Conservation (phyloP, 2,113 vertebrate species). For the Hiodon alosoides region DNA sequence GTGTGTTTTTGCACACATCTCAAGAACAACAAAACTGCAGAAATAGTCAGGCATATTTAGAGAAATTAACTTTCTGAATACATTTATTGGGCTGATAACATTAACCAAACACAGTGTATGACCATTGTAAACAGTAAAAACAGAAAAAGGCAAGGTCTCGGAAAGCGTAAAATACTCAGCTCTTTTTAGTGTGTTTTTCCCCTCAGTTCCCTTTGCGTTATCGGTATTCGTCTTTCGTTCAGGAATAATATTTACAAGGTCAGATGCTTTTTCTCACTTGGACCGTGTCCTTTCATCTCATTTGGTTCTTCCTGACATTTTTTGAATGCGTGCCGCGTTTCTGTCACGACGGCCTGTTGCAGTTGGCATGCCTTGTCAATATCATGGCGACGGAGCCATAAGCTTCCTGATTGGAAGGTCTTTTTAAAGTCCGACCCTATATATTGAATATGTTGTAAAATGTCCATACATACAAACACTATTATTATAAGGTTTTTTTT, state of each 20-base stretch:
- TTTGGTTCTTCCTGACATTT: no score
- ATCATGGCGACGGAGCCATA: no score
- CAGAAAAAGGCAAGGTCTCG: conserved; percentile 71
- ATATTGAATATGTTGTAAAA: no score
- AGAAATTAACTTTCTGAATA: conserved; percentile 77
- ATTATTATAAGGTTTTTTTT: conserved; percentile 29
- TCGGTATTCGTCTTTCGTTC: conserved; percentile 61
- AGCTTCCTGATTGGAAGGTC: no score
- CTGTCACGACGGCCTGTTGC: no score
- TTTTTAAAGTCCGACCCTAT: no score
- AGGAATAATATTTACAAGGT: conserved; percentile 84
- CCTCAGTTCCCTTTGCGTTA: conserved; percentile 57
- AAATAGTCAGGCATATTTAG: conserved; percentile 50
- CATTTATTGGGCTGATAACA: conserved; percentile 94
- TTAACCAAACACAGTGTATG: conserved; percentile 93
- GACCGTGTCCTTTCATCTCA: conserved; percentile 44
- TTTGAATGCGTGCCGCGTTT: conserved; percentile 54
- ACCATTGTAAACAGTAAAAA: conserved; percentile 86
- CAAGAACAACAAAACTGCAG: conserved; percentile 4
- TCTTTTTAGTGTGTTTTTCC: conserved; percentile 47
- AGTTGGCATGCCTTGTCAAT: no score
- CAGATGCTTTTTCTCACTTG: conserved; percentile 46
- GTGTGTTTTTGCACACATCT: no score
- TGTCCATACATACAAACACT: no score
- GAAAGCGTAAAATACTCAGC: conserved; percentile 74